Base-by-base conservation (phyloP, 2,797 vertebrate species). In the Galagoides demidoff region DNA sequence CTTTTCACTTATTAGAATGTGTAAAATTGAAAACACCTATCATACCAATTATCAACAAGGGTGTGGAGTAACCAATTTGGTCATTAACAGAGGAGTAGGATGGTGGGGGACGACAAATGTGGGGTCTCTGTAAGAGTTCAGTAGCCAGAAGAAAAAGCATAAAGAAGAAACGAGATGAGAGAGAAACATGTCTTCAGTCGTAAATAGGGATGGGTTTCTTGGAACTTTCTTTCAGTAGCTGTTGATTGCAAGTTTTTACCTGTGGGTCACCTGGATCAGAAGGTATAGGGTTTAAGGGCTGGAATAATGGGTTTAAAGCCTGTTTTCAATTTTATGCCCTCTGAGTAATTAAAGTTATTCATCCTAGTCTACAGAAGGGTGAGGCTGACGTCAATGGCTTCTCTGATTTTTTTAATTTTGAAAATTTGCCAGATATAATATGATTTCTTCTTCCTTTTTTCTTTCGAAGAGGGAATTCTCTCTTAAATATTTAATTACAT, bases 291-390 rank as follows among this genome's bases (percentile, higher is more conserved):
- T 70, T 84, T 78, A 45, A 52, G 52, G 7, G 2, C 20, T 61
- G 16, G 59, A 66, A 73, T 74, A 74, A 31, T 34, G 85, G 12
- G 78, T 37, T 86, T 45, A 76, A 83, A 37, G 31, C 12, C 85
- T 57, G 49, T 63, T 74, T 86, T 85, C 23, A 52, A 20, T 77
- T 79, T 85, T 74, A 76, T 95, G 49, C 4, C 4, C 8, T 45
- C 68, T 64, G 71, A 97, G 64, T 90, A 89, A 88, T 45, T 90
- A 39, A 91, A 59, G 25, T 94, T 73, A 68, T 85, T 94, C 16
- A 81, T 66, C 6, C 27, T 84, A 8, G 23, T 55, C 61, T 76
- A 20, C 37, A 83, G 57, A 81, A 64, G 25, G 74, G 4, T 13
- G 20, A 1, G 31, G 34, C 39, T 55, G 66, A 87, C 61, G 31